Evolutionary conservation across 2,888 invertebrate genomes (phyloP).

Genomic region (Ethmia dodecea): DNA sequence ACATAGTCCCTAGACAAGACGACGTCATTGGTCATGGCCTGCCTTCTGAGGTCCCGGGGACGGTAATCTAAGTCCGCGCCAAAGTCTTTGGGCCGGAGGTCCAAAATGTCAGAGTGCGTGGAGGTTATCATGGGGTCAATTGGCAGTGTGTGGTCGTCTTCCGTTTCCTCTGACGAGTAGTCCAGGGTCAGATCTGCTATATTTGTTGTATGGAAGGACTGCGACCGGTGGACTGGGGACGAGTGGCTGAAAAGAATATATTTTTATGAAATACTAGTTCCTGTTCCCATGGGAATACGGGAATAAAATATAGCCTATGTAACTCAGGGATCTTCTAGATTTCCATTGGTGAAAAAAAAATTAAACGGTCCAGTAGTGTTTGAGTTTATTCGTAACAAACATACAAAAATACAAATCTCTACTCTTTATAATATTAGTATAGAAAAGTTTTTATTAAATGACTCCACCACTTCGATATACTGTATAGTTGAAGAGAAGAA

Average conservation of each 20-base stretch:
- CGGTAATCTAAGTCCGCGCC: background rate
- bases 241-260: constrained; percentile 51
- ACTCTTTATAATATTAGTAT: no score
- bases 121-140: constrained; percentile 62
- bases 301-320: no score
- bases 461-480: no score
- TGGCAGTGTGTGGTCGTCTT: constrained; percentile 51
- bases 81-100: constrained; percentile 33
- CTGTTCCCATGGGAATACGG: background rate
- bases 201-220: constrained; percentile 70
- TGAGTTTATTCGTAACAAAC: no score
- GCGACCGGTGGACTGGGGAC: constrained; percentile 70
- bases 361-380: background rate
- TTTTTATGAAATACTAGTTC: no score
- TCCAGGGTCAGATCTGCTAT: constrained; percentile 54
- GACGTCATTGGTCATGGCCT: constrained; percentile 48
- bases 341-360: background rate
- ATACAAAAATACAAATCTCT: no score
- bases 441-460: no score
- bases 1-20: constrained; percentile 51
- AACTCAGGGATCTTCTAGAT: no score
- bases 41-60: constrained; percentile 30
- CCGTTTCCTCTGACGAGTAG: constrained; percentile 62
- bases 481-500: no score
- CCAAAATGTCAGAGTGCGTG: constrained; percentile 60